Base-by-base conservation (phyloP, 92 coral and sea anemone genomes). In the Scolanthus callimorphus region DNA sequence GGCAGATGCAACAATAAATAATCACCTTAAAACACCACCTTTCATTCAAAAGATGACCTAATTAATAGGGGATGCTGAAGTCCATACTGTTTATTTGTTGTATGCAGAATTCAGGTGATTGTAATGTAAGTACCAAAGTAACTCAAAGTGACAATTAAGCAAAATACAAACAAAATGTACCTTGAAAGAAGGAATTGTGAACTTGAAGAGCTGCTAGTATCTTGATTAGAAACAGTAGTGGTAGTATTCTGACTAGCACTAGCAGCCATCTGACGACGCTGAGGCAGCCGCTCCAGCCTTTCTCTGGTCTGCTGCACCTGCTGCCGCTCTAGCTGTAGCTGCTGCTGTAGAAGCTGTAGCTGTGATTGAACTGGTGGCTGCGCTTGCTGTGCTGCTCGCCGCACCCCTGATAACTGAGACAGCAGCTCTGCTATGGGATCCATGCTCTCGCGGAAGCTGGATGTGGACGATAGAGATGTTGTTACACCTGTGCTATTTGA, bases 231-330 rank as follows among this genome's bases (percentile, higher is more conserved):
- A n/a, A 77, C 66, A 8, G 92, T 37, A 17, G 78, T 22, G 39
- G 77, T 59, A 49, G 69, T 57, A 15, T 62, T 51, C 15, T 65
- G 77, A 64, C 63, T 76, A 47, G 59, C 70, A 26, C 73, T 68
- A 24, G 95, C 94, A 0, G 97, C 87, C 62, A 76, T 77, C 77
- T 75, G 88, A 55, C 88, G 89, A 58, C 97, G 71, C 27, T 88
- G 83, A 20, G 97, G 97, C 9, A 91, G 85, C 71, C 96, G 65
- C 58, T 91, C 97, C 30, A 91, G 64, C 49, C 97, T 84, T 56
- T 91, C 97, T 43, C 96, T 85, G 0, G 97, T 91, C 77, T 91
- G 97, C 44, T 91, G 97, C 31, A 91, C 97, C 60, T 91, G 97
- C 55, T 91, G 97, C 46, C 97, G 62, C 60, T 91, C 97, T 34